Evolutionary conservation across 2,797 vertebrate species (phyloP).

Genomic region (Liparis tanakae): DNA sequence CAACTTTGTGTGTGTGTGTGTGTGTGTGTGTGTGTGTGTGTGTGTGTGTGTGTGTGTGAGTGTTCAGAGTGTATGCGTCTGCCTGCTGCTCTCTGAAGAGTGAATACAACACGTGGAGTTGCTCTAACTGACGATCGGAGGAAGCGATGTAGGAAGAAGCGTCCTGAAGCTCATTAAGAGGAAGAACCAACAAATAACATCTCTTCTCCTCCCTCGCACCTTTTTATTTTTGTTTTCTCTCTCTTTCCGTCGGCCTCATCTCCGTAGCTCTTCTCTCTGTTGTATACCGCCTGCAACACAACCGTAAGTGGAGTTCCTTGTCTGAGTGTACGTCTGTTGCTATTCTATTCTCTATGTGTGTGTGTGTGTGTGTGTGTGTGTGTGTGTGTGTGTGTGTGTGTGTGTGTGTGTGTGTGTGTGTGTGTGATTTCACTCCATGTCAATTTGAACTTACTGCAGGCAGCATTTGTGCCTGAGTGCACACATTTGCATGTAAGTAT

Average conservation of each 20-base stretch:
- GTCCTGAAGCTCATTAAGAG: conserved; percentile 60
- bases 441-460: conserved; percentile 29
- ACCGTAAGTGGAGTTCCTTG: conserved; percentile 73
- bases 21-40: conserved; percentile 11
- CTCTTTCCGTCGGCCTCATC: conserved; percentile 20
- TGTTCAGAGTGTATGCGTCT: conserved; percentile 46
- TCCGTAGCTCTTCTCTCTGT: conserved; percentile 38
- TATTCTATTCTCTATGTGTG: conserved; percentile 7
- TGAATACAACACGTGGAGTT: conserved; percentile 52
- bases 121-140: conserved; percentile 51
- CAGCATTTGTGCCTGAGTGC: conserved; percentile 37
- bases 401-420: conserved; percentile 10
- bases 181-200: conserved; percentile 66
- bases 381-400: conserved; percentile 3
- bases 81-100: conserved; percentile 43
- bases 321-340: conserved; percentile 19
- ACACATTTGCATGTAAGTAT: conserved; percentile 47
- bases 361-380: conserved; percentile 1
- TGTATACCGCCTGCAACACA: too few relatives aligned
- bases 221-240: conserved; percentile 14
- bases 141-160: conserved; percentile 47
- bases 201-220: conserved; percentile 28
- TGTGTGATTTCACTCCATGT: conserved; percentile 16
- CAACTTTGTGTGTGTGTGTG: conserved; percentile 1
- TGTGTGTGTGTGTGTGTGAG: conserved; percentile 37